A percentile compares a stretch with the other conserved stretches of the same genome.
Evolutionary conservation across 2,113 vertebrate species (phyloP).

Genomic region (Cnemophilus loriae): DNA sequence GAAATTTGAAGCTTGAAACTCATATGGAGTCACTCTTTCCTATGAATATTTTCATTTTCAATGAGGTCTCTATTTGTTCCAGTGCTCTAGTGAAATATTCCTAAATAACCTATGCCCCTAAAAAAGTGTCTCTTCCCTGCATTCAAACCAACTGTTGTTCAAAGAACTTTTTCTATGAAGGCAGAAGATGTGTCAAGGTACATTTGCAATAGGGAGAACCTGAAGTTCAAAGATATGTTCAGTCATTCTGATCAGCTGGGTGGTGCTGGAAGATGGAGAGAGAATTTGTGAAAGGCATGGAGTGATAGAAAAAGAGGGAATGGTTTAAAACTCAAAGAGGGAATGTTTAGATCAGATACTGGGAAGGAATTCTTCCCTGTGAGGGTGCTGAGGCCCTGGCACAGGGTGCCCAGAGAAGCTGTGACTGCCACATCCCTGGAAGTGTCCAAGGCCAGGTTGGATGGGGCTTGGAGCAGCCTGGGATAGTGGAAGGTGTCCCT

Average conservation of each 20-base stretch:
- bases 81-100: neutral
- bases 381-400: neutral
- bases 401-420: neutral
- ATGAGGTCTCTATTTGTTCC: neutral
- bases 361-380: neutral
- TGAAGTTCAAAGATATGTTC: neutral
- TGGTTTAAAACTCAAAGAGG: neutral
- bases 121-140: neutral
- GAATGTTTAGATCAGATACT: neutral
- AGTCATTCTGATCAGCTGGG: neutral
- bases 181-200: neutral
- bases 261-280: neutral
- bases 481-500: neutral
- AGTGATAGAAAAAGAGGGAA: neutral
- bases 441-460: neutral
- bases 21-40: neutral
- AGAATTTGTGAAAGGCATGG: neutral
- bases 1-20: neutral
- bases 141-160: neutral
- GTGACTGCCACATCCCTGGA: neutral
- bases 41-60: neutral
- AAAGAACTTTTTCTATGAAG: neutral
- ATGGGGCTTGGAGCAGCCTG: accelerated
- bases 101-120: neutral
- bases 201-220: neutral